Base-by-base conservation (phyloP, 37 sponge, comb jelly and placozoan genomes). In the Geodia barretti region DNA sequence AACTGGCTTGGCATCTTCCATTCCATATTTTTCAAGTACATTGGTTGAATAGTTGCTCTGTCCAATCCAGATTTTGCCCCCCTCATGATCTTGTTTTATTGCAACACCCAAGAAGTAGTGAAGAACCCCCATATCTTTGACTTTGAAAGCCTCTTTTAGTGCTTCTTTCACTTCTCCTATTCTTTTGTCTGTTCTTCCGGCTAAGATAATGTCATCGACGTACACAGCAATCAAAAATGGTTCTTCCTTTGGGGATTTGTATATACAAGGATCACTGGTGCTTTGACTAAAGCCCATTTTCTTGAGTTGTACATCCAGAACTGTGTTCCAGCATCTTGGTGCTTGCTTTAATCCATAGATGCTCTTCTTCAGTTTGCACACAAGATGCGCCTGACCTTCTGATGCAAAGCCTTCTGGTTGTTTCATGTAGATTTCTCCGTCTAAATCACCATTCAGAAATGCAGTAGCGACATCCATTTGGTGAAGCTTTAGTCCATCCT, bases 261-360 rank as follows among this genome's bases (percentile, higher is more conserved):
- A n/a, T 37, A 81, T 64, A 75, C 81, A 90, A 32, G 90, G 90
- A 77, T 91, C 91, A 81, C 76, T 86, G n/a, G 68, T 25, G 3
- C 77, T 58, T 62, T 84, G 85, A 21, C 54, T 35, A 41, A 90
- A 90, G 24, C 90, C 85, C 64, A 84, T 80, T 41, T 39, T 60
- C 43, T 84, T 84, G 25, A 90, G 81, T 9, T 84, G 78, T 32
- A 35, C 33, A 63, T 90, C 79, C 41, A 89, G 81, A 66, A 41
- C 81, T 1, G 19, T 19, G 42, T 84, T 90, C 85, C 90, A 90
- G 64, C 90, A 84, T 35, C 59, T 64, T 41, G 74, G 74, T 33
- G 83, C 61, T 66, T 84, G 84, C 70, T 84, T 84, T 28, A 84
- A 41, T 3, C 84, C 84, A 54, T 75, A 84, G 7, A n/a, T n/a